Evolutionary conservation across 1,140 invertebrate species (phyloP).

Genomic region (Atta colombica): DNA sequence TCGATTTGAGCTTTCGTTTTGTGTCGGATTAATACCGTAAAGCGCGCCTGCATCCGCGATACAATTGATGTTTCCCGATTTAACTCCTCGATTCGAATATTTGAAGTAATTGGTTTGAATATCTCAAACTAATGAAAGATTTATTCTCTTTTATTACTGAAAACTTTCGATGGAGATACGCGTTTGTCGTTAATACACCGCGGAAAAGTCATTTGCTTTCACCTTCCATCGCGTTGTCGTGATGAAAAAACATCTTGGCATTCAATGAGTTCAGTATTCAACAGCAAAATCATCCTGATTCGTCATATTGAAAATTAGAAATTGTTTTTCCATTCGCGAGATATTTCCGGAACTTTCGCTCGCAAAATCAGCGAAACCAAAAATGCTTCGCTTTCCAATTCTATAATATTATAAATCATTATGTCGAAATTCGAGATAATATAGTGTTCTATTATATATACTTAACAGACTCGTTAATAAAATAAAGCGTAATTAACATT

Average conservation of each 20-base stretch:
- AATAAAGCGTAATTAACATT: neutral
- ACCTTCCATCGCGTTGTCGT: neutral
- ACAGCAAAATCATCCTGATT: slow-evolving; percentile 3
- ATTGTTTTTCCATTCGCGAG: slow-evolving; percentile 23
- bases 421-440: slow-evolving; percentile 13
- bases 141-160: neutral
- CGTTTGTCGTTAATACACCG: neutral
- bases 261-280: neutral
- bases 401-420: neutral
- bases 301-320: slow-evolving; percentile 44
- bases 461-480: neutral
- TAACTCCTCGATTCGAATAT: neutral
- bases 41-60: slow-evolving; percentile 16
- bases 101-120: neutral
- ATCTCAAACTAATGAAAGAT: neutral
- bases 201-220: neutral
- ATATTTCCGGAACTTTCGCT: slow-evolving; percentile 15
- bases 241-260: slow-evolving; percentile 15
- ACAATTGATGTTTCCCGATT: neutral
- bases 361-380: neutral
- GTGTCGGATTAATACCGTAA: slow-evolving; percentile 33
- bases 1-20: slow-evolving; percentile 48
- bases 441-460: neutral
- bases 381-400: neutral
- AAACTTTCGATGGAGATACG: neutral